Percentiles rank a stretch among this genome's conserved stretches.
These are phyloP conservation scores for Serinus canaria DNA, from an alignment of 2,113 vertebrate species.

Conservation along the genomic window DNA sequence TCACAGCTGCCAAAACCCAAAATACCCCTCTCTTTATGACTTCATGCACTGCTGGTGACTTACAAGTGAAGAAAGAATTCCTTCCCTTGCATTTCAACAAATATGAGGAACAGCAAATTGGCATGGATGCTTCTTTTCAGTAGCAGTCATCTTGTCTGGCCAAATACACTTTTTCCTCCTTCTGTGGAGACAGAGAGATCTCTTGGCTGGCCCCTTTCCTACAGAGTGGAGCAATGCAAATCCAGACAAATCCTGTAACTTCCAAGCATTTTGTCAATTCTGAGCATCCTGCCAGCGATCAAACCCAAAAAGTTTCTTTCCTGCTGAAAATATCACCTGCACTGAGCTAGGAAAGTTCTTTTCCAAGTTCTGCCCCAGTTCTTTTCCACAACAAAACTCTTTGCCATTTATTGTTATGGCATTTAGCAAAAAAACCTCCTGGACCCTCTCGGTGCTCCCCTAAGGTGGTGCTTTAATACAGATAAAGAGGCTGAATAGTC, in stretches of 20 bases:
- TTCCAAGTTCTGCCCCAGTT: background rate
- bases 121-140: background rate
- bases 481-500: background rate
- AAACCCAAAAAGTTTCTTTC: background rate
- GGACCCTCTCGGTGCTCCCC: rapidly evolving
- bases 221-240: background rate
- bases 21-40: background rate
- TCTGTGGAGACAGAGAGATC: background rate
- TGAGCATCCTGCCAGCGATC: background rate
- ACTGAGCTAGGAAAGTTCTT: background rate
- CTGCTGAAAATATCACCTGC: background rate
- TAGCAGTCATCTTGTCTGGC: background rate
- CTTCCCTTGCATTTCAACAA: background rate
- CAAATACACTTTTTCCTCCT: background rate
- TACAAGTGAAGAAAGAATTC: background rate
- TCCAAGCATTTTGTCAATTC: background rate
- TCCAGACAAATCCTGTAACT: background rate
- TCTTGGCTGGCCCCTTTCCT: background rate
- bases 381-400: background rate
- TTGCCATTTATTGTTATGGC: background rate
- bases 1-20: background rate
- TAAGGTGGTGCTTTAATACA: background rate
- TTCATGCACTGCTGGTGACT: background rate
- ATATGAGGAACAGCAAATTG: background rate
- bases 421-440: background rate